Conservation (phyloP, 2,888 invertebrate species). For the Carpatolechia fugitivella region DNA sequence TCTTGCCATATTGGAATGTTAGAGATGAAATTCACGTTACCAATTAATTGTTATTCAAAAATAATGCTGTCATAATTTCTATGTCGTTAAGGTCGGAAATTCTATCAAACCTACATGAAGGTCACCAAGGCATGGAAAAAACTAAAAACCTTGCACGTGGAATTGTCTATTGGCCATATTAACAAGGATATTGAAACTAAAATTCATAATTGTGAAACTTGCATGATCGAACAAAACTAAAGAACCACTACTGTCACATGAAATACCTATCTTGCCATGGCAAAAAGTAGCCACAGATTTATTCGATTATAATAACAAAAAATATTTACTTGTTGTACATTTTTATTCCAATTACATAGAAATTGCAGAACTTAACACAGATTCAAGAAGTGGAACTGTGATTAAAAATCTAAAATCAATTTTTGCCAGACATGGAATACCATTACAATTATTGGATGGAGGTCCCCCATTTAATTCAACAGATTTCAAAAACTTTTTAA, state of each 20-base stretch:
- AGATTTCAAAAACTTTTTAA: not conserved
- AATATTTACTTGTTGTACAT: not conserved
- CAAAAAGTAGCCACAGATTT: not conserved
- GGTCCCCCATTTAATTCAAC: constrained; percentile 14
- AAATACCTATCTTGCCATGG: not conserved
- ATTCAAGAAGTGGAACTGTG: not conserved
- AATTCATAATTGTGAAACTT: constrained; percentile 1
- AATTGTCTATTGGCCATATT: constrained; percentile 22
- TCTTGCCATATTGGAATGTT: constrained; percentile 20
- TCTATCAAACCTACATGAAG: constrained; percentile 19
- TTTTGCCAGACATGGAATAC: not conserved
- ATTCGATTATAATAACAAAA: not conserved
- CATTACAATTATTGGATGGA: not conserved
- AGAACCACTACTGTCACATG: not conserved
- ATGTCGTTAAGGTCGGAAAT: constrained; percentile 20
- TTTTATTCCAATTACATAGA: not conserved
- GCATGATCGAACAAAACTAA: not conserved
- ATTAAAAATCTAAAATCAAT: not conserved
- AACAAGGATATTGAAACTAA: constrained; percentile 18
- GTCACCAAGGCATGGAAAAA: constrained; percentile 20
- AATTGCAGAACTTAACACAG: not conserved
- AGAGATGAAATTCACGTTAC: constrained; percentile 18
- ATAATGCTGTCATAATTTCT: constrained; percentile 17
- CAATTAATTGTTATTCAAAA: constrained; percentile 19
- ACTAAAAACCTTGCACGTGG: constrained; percentile 19